Conservation (phyloP, 2,113 vertebrate species). For the Probosciger aterrimus region DNA sequence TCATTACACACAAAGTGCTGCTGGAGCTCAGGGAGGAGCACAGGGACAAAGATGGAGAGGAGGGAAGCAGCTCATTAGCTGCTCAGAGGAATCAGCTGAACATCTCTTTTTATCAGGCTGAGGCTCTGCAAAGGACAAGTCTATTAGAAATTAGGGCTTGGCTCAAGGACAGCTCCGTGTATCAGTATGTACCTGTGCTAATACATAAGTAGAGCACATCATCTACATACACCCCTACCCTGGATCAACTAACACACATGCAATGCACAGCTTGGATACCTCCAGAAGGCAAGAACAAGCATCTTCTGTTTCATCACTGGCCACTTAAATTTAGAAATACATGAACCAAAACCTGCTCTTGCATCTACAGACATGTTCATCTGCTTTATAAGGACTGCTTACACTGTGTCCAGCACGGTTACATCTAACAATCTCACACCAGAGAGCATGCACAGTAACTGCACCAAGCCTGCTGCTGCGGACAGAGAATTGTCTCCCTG, state of each 20-base stretch:
- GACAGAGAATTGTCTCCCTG: neutral
- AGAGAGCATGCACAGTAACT: neutral
- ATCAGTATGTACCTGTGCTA: neutral
- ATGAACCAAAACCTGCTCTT: neutral
- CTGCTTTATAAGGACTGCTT: neutral
- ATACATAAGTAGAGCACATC: neutral
- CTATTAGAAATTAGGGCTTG: neutral
- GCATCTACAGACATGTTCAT: neutral
- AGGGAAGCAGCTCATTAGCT: slow-evolving; percentile 25
- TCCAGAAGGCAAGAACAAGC: neutral
- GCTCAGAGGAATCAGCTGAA: neutral
- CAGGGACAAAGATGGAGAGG: neutral
- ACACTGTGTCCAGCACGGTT: neutral
- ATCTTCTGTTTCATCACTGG: neutral
- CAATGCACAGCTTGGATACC: neutral
- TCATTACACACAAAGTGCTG: slow-evolving; percentile 2
- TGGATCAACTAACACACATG: neutral
- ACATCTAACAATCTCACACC: neutral
- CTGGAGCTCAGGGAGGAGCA: neutral
- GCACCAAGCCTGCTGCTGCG: neutral
- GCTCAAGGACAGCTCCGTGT: neutral
- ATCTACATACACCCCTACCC: neutral
- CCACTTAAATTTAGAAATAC: neutral
- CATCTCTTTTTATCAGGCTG: neutral
- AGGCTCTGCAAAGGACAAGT: neutral